Evolutionary conservation across 2,113 vertebrate species (phyloP), one percentile per base, ranked within the genome.

Genomic region (Theropithecus gelada): DNA sequence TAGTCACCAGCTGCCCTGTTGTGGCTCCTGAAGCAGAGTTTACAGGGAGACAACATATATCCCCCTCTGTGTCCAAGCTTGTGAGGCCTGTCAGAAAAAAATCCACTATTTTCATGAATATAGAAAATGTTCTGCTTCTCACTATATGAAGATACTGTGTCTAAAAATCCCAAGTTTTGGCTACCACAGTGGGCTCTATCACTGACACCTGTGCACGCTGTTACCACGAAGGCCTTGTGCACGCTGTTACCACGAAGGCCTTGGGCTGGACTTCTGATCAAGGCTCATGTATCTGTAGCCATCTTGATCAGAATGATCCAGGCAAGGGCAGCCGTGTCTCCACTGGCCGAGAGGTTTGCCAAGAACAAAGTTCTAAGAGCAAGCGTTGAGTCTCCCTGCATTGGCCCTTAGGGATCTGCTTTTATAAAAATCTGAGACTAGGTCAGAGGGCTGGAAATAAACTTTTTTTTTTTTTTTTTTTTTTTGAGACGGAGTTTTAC

Each of bases 241-340:
- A 32, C 0, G 14, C 4, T 45, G 8, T 1, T 1, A 45, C 3
- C 35, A 66, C 45, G 22, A 25, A 68, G 30, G 25, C 18, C 52
- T 38, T 22, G 32, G 30, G 43, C 12, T 11, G 18, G 45, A n/a
- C 35, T n/a, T 14, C 18, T 23, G 32, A 12, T 18, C 50, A 57
- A 72, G 17, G 17, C 25, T 40, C 27, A 12, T 5, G 55, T 6
- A 1, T 30, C 12, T 64, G 7, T 13, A 45, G 52, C 75, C 73
- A 66, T 7, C 59, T 5, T 13, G n/a, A 79, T 30, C 17, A 72
- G 27, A 57, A 52, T 8, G 20, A 6, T 38, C 3, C 23, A 20
- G 50, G 70, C 20, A 16, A 68, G 48, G n/a, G 40, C 2, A 4
- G 18, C 27, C 0, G 17, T 32, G 48, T n/a, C 40, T 45, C 40